Base-by-base conservation (phyloP, 2,888 invertebrate species). In the Agrochola circellaris region DNA sequence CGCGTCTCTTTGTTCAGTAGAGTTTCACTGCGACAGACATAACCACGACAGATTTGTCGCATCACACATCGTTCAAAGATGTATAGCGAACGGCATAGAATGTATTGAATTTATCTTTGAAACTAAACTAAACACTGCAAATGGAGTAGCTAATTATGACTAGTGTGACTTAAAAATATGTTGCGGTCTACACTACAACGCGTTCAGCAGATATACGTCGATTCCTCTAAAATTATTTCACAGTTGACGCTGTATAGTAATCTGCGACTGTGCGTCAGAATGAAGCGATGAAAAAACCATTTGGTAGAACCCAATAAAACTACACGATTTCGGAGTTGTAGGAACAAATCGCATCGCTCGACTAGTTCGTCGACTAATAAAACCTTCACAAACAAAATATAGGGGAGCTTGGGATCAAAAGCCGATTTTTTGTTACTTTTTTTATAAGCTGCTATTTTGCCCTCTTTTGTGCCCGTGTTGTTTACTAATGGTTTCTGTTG, bases 401-500 rank as follows among this genome's bases (percentile, higher is more conserved):
- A 92, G 94, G 95, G 95, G 95, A 95, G 93, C 91, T 89, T 92
- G 90, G 94, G 96, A 95, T 96, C 95, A 95, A 96, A 95, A 96
- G 96, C 92, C 91, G 94, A 94, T 96, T 96, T 96, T 96, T 96
- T 96, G 95, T 96, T 92, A 93, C 93, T 91, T 92, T 94, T 70
- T 96, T 95, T 95, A 93, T 95, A 93, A 95, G 95, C 94, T 90
- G 94, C 95, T 95, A 95, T 96, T 96, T 95, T 94, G 94, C 95
- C 95, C 96, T 96, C 95, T 94, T 96, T 96, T 96, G 96, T 95
- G 96, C 92, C 93, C 93, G 94, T 94, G 96, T 96, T 96, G 96
- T 96, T 96, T 96, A 96, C 96, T 96, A 96, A 96, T 96, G 96
- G 96, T 95, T 95, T 96, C 96, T 95, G 96, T 94, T 96, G 95